phyloP scores from a whole-genome alignment of 1,140 invertebrate species.

The Bombus superbus region DNA sequence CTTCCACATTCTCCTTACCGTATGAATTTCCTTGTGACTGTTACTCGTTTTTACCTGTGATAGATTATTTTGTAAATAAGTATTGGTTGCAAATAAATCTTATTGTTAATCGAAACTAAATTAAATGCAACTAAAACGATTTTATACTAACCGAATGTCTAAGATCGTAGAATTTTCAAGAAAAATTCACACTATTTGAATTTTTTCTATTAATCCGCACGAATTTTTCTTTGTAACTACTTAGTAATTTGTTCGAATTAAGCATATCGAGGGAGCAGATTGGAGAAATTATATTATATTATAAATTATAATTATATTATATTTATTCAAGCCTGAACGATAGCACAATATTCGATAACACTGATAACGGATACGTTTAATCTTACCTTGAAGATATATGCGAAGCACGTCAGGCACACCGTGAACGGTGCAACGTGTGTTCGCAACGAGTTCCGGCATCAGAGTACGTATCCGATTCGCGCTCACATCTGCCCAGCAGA shows the following conservation, averaged over 20 bases:
- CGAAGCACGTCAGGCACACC: constrained; percentile 89
- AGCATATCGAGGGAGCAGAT: neutral
- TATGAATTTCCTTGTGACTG: neutral
- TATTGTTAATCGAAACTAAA: neutral
- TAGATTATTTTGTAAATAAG: neutral
- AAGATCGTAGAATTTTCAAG: neutral
- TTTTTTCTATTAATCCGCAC: neutral
- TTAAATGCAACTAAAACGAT: neutral
- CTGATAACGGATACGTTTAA: neutral
- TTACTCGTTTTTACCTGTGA: neutral
- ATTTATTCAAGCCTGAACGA: neutral
- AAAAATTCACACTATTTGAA: neutral
- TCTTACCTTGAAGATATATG: constrained; percentile 90
- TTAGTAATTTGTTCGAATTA: neutral
- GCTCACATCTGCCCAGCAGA: constrained; percentile 90
- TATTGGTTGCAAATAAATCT: neutral
- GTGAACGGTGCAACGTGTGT: constrained; percentile 89
- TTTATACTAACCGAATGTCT: neutral
- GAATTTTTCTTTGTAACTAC: neutral
- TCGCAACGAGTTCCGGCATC: constrained; percentile 88
- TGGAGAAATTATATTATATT: neutral
- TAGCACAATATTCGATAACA: neutral
- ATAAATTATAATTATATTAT: no score
- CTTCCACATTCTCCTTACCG: neutral
- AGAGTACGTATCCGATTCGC: constrained; percentile 89